phyloP scores from a whole-genome alignment of 2,888 invertebrate genomes.

The Caenorhabditis panamensis region DNA sequence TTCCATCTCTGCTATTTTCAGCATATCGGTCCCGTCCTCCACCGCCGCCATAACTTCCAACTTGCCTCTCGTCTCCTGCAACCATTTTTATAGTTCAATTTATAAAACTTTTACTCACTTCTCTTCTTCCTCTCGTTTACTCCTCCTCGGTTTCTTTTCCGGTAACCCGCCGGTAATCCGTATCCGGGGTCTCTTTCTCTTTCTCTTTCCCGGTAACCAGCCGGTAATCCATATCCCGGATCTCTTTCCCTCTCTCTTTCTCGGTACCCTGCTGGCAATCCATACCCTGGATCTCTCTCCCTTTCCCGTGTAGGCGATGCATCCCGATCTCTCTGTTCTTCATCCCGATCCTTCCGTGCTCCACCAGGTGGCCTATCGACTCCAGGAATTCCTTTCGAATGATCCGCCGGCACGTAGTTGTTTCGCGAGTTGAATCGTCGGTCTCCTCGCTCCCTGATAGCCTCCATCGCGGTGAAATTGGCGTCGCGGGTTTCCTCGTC shows the following conservation, averaged over 20 bases:
- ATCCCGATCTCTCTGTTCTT: not conserved
- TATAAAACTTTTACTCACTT: slow-evolving; percentile 18
- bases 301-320: too few species aligned
- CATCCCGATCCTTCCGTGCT: not conserved
- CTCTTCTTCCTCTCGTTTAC: slow-evolving; percentile 40
- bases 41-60: slow-evolving; percentile 14
- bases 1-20: not conserved
- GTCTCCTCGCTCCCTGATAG: slow-evolving; percentile 13
- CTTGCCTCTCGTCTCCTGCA: slow-evolving; percentile 16
- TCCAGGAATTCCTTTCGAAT: slow-evolving; percentile 53
- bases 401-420: slow-evolving; percentile 27
- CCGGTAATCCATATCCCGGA: not conserved
- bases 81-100: not conserved
- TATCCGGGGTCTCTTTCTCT: not conserved
- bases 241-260: too few species aligned
- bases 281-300: not conserved
- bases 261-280: too few species aligned
- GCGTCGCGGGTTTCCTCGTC: slow-evolving; percentile 10
- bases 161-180: not conserved
- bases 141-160: slow-evolving; percentile 15
- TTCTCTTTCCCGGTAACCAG: too few species aligned
- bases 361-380: slow-evolving; percentile 37
- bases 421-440: slow-evolving; percentile 14
- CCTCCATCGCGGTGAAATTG: slow-evolving; percentile 9
- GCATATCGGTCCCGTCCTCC: slow-evolving; percentile 16